These are phyloP conservation scores for Monopterus albus DNA, from an alignment of 2,113 vertebrate species.

Conservation along the genomic window DNA sequence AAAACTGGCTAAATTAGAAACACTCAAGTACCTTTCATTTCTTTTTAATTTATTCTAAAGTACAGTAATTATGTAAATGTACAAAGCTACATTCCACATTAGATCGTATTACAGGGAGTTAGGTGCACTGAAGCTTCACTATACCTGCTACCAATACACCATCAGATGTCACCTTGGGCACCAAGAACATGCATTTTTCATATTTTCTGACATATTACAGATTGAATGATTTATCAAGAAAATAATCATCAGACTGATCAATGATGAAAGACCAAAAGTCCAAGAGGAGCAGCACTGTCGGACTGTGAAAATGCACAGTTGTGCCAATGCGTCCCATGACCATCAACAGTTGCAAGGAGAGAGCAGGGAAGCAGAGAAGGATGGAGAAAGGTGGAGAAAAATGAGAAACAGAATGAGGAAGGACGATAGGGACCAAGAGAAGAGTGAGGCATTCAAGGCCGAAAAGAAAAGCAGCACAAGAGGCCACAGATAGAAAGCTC, in stretches of 20 bases:
- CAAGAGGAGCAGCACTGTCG: background rate
- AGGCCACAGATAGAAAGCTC: constrained; percentile 39
- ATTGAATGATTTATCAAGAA: no score
- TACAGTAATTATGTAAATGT: no score
- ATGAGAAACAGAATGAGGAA: constrained; percentile 8
- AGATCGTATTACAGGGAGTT: no score
- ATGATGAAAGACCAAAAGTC: background rate
- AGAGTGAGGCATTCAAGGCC: constrained; percentile 28
- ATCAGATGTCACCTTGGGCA: background rate
- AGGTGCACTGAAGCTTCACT: no score
- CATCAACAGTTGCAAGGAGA: constrained; percentile 19
- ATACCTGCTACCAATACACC: no score
- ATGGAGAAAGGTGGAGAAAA: no score
- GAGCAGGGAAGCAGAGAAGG: background rate
- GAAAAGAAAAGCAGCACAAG: constrained; percentile 30
- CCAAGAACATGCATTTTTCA: background rate
- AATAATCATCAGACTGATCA: background rate
- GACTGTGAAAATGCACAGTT: constrained; percentile 18
- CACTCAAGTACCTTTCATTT: no score
- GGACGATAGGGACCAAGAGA: no score
- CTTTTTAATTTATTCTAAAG: no score
- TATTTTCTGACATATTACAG: background rate
- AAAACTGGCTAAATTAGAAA: no score
- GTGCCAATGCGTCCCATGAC: constrained; percentile 18
- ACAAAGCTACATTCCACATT: no score